A percentile compares a stretch with the other conserved stretches of the same genome.
These are phyloP conservation scores for Gasteruption jaculator DNA, from an alignment of 2,888 invertebrate genomes.

Conservation along the genomic window DNA sequence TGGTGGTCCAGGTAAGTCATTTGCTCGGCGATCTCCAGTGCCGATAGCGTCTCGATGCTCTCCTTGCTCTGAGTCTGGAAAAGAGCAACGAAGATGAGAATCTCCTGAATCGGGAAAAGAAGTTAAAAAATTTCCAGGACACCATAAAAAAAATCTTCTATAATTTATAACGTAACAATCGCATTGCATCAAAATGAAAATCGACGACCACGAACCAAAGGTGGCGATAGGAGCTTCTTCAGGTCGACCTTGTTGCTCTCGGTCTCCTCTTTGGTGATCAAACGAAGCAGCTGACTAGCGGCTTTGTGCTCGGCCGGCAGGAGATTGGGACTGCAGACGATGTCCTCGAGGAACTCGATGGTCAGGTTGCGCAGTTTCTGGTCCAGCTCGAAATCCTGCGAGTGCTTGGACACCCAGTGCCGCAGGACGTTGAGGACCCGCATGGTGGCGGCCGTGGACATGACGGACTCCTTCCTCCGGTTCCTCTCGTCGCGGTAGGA, in stretches of 20 bases:
- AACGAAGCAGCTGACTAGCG: slow-evolving; percentile 73
- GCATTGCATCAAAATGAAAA: slow-evolving; percentile 3
- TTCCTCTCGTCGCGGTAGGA: slow-evolving; percentile 54
- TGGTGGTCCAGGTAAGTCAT: slow-evolving; percentile 89
- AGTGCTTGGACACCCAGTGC: slow-evolving; percentile 90
- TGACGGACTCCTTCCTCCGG: slow-evolving; percentile 68
- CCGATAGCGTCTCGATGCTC: slow-evolving; percentile 79
- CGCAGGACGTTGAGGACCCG: slow-evolving; percentile 83
- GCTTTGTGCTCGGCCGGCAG: slow-evolving; percentile 87
- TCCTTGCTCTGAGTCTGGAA: slow-evolving; percentile 74
- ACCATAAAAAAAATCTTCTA: neutral
- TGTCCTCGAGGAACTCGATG: slow-evolving; percentile 83
- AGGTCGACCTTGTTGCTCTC: slow-evolving; percentile 66
- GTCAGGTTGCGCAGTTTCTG: slow-evolving; percentile 70
- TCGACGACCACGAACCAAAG: slow-evolving; percentile 56
- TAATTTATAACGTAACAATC: slow-evolving; percentile 2
- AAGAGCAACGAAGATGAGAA: slow-evolving; percentile 11
- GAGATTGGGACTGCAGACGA: slow-evolving; percentile 76
- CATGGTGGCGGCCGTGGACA: slow-evolving; percentile 93
- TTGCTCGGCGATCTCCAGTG: slow-evolving; percentile 88
- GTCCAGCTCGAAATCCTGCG: slow-evolving; percentile 82
- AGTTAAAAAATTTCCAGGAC: neutral
- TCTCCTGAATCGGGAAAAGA: no score
- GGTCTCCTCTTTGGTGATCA: slow-evolving; percentile 72
- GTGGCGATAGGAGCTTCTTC: slow-evolving; percentile 63